Conservation (phyloP, 1,140 invertebrate genomes). For the Nilaparvata lugens region DNA sequence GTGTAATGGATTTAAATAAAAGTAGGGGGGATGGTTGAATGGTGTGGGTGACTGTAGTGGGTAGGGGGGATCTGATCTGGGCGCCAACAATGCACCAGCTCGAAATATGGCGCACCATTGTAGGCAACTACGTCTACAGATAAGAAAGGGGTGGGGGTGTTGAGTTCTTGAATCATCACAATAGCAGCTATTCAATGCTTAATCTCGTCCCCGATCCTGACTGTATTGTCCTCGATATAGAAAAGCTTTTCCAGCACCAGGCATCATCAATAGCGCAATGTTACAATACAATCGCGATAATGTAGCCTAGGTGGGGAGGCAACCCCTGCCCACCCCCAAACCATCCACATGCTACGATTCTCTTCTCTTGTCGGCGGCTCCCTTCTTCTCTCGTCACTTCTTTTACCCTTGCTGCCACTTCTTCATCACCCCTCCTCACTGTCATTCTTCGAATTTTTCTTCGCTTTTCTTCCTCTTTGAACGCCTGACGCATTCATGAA, state of each 20-base stretch:
- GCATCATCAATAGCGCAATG: slow-evolving; percentile 28
- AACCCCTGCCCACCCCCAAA: not conserved
- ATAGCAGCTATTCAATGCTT: slow-evolving; percentile 26
- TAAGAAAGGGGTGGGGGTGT: slow-evolving; percentile 19
- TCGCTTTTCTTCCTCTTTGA: not conserved
- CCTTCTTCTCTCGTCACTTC: slow-evolving; percentile 3
- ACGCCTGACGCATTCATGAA: not conserved
- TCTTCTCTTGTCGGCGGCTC: slow-evolving; percentile 1
- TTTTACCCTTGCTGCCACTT: slow-evolving; percentile 1
- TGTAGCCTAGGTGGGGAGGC: slow-evolving; percentile 15
- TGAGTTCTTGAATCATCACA: slow-evolving; percentile 27
- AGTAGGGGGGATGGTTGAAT: not conserved
- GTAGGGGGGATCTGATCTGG: slow-evolving; percentile 1
- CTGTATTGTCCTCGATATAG: slow-evolving; percentile 27
- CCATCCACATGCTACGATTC: not conserved
- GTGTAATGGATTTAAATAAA: slow-evolving; percentile 4
- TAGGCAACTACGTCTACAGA: slow-evolving; percentile 21
- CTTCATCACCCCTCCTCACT: not conserved
- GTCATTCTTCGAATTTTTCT: not conserved
- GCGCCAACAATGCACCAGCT: not conserved
- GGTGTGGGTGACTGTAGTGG: not conserved
- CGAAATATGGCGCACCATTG: slow-evolving; percentile 10
- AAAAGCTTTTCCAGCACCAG: slow-evolving; percentile 27
- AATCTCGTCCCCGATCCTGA: slow-evolving; percentile 27
- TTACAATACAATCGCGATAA: slow-evolving; percentile 29